Evolutionary conservation across 2,113 vertebrate species (phyloP).

Genomic region (Aegotheles bennettii): DNA sequence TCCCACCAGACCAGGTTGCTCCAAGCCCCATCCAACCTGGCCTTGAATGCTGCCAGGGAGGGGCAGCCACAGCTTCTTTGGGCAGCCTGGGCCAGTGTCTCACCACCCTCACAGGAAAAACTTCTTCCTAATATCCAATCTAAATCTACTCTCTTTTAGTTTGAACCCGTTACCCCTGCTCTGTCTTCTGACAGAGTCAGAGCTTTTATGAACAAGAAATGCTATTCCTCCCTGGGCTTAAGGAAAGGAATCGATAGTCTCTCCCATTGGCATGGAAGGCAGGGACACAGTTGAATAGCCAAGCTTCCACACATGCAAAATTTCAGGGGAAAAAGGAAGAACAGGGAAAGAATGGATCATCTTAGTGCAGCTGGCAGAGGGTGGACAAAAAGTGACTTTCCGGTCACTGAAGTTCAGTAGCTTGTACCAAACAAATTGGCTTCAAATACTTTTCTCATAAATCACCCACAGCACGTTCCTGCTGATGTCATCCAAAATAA

Average conservation of each 20-base stretch:
- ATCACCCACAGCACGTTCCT: not conserved
- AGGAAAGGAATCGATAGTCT: not conserved
- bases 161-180: too few species aligned
- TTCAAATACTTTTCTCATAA: not conserved
- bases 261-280: not conserved
- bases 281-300: not conserved
- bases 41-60: too few species aligned
- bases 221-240: not conserved
- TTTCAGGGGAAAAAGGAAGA: not conserved
- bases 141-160: too few species aligned
- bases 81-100: too few species aligned
- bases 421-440: not conserved
- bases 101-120: too few species aligned
- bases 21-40: too few species aligned
- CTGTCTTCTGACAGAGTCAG: not conserved
- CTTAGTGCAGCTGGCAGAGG: not conserved
- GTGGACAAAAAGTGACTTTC: not conserved
- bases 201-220: not conserved
- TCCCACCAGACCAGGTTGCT: too few species aligned
- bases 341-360: not conserved
- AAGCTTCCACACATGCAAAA: not conserved
- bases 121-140: too few species aligned
- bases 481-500: not conserved
- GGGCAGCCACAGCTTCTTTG: too few species aligned
- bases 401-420: not conserved